Percentiles rank a stretch among this genome's conserved stretches.
Evolutionary conservation across 2,113 vertebrate genomes (phyloP).

Genomic region (Cairina moschata): DNA sequence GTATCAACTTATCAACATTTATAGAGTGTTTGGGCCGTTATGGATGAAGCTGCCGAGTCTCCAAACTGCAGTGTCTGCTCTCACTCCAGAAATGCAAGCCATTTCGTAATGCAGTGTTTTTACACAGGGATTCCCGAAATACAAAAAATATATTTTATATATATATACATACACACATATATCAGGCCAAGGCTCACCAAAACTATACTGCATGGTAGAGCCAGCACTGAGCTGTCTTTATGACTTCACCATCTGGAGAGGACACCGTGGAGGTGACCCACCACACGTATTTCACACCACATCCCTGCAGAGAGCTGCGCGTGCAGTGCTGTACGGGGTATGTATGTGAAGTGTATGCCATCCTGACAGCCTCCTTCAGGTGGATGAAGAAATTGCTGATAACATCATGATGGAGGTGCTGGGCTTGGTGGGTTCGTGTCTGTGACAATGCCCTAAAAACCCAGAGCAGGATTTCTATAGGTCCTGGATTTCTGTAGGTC

Average conservation of each 20-base stretch:
- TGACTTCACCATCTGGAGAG: not conserved
- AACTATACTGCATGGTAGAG: fast-evolving
- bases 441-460: not conserved
- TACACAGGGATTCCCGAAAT: not conserved
- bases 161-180: no score
- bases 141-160: not conserved
- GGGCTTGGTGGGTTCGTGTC: not conserved
- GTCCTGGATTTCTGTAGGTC: not conserved
- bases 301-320: not conserved
- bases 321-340: not conserved
- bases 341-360: not conserved
- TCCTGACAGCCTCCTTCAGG: not conserved
- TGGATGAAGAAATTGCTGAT: not conserved
- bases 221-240: not conserved
- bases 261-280: not conserved
- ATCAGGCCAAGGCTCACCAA: not conserved
- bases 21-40: not conserved
- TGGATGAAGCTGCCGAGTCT: not conserved
- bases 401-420: not conserved
- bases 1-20: not conserved
- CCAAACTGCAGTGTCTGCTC: not conserved
- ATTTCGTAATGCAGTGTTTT: not conserved
- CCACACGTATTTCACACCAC: no score
- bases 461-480: not conserved
- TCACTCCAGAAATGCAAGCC: not conserved